These are phyloP conservation scores for Sebastes itinus DNA, from an alignment of 2,797 vertebrate genomes.

Conservation along the genomic window DNA sequence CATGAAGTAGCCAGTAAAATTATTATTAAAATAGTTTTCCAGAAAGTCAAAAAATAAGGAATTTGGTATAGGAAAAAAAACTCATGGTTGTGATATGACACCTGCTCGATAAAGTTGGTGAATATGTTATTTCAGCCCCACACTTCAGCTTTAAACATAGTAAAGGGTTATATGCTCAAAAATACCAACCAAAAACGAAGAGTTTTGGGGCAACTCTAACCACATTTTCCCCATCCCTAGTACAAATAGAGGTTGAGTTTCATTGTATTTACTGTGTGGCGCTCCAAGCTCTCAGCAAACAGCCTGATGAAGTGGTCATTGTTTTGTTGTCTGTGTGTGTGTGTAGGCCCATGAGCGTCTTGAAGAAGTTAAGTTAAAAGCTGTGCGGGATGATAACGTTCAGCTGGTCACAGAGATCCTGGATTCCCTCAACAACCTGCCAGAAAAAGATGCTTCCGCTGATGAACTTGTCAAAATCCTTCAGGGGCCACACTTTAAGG, in stretches of 20 bases:
- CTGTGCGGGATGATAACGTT: slow-evolving; percentile 93
- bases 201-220: neutral
- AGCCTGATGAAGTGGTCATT: neutral
- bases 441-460: slow-evolving; percentile 85
- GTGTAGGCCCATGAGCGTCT: slow-evolving; percentile 93
- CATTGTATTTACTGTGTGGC: neutral
- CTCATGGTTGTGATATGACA: neutral
- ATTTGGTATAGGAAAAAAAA: neutral
- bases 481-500: slow-evolving; percentile 96
- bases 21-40: neutral
- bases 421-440: slow-evolving; percentile 89
- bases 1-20: neutral
- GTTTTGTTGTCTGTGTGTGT: neutral
- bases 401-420: slow-evolving; percentile 94
- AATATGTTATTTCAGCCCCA: neutral
- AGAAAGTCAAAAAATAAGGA: too few relatives aligned
- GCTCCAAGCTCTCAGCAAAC: neutral
- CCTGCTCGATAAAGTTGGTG: neutral
- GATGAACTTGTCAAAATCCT: slow-evolving; percentile 92
- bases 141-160: neutral
- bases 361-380: slow-evolving; percentile 94
- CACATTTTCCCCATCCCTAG: neutral
- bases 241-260: neutral
- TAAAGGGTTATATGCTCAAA: neutral
- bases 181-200: neutral